Conservation (phyloP, 2,888 invertebrate genomes). For the Drosophila anceps region DNA sequence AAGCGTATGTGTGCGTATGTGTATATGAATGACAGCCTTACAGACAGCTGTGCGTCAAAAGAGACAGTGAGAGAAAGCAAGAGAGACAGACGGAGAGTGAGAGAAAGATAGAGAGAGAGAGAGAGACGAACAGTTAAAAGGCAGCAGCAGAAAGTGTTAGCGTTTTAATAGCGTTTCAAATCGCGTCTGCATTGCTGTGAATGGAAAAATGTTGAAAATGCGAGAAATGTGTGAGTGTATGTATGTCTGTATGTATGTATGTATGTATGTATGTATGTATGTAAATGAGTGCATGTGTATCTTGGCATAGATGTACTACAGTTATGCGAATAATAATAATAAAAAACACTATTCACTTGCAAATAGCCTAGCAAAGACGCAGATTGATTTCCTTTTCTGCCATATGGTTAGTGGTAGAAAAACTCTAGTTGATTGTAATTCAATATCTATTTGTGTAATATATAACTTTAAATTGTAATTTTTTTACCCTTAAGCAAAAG, state of each 20-base stretch:
- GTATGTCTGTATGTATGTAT: neutral
- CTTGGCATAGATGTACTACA: neutral
- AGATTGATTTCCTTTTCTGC: neutral
- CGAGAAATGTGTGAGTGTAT: slow-evolving; percentile 30
- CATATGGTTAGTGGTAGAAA: no score
- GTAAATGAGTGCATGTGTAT: neutral
- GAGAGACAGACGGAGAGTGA: slow-evolving; percentile 9
- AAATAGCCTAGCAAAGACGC: neutral
- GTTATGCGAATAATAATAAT: neutral
- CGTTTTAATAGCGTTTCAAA: slow-evolving; percentile 55
- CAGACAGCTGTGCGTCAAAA: slow-evolving; percentile 61
- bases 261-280: neutral
- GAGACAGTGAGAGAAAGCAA: slow-evolving; percentile 28
- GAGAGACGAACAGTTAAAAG: slow-evolving; percentile 29
- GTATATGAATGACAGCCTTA: slow-evolving; percentile 63
- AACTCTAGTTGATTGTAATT: no score
- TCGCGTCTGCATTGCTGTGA: slow-evolving; percentile 45
- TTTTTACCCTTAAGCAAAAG: no score
- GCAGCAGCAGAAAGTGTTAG: slow-evolving; percentile 45
- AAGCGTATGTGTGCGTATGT: slow-evolving; percentile 33
- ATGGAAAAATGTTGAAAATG: slow-evolving; percentile 47
- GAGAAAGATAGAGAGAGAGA: slow-evolving; percentile 6
- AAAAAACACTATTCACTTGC: neutral
- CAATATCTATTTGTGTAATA: no score
- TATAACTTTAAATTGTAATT: no score